phyloP scores from a whole-genome alignment of 2,888 invertebrate genomes.

The Protophormia terraenovae region DNA sequence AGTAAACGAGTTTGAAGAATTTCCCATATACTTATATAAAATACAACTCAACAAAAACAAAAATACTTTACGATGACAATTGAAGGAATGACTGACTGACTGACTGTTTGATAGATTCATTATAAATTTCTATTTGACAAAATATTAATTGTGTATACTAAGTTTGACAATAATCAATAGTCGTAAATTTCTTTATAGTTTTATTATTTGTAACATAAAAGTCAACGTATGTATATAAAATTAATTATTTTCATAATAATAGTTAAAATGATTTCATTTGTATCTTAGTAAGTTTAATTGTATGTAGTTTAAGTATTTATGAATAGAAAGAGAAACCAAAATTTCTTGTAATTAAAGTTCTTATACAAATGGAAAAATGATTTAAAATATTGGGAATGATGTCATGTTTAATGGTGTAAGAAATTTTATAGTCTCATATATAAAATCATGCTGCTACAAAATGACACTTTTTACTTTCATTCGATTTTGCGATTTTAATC shows the following conservation, averaged over 20 bases:
- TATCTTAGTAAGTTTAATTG: neutral
- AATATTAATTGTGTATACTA: neutral
- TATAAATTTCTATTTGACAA: neutral
- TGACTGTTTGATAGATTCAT: constrained; percentile 24
- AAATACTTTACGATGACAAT: neutral
- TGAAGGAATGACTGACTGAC: neutral
- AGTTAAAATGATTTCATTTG: neutral
- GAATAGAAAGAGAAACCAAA: neutral
- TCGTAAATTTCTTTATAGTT: neutral
- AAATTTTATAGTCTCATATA: too few species aligned
- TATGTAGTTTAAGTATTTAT: neutral
- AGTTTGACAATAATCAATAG: neutral
- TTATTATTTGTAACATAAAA: neutral
- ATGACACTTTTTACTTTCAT: too few species aligned
- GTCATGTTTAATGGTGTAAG: too few species aligned
- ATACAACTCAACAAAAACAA: neutral
- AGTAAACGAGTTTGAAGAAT: neutral
- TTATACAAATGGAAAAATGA: too few species aligned
- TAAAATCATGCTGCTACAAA: too few species aligned
- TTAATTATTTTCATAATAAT: neutral
- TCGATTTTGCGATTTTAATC: too few species aligned
- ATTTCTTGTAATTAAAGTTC: too few species aligned
- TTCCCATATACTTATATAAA: neutral
- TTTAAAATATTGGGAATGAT: too few species aligned
- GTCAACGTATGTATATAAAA: neutral